Evolutionary conservation across 2,113 vertebrate genomes (phyloP).

Genomic region (Theristicus caerulescens): DNA sequence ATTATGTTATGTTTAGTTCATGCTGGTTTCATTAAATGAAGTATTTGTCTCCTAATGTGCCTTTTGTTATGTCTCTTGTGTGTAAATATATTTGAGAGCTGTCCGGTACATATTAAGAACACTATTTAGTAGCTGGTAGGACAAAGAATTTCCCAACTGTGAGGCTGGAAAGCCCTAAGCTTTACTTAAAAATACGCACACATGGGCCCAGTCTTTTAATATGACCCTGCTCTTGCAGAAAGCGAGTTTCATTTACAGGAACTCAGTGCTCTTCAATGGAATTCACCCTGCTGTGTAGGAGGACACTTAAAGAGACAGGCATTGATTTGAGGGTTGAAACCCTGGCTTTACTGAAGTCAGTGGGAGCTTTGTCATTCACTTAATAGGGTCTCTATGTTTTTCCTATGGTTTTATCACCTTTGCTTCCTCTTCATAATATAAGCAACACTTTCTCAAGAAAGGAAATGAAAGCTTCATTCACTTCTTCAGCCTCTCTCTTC

Average conservation of each 20-base stretch:
- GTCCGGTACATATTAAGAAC: slow-evolving; percentile 42
- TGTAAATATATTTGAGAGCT: slow-evolving; percentile 63
- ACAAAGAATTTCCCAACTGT: slow-evolving; percentile 58
- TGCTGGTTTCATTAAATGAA: slow-evolving; percentile 65
- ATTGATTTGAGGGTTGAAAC: slow-evolving; percentile 30
- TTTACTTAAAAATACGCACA: slow-evolving; percentile 40
- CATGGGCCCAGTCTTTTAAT: slow-evolving; percentile 41
- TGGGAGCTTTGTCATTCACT: slow-evolving; percentile 25
- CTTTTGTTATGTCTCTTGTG: slow-evolving; percentile 69
- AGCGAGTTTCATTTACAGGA: slow-evolving; percentile 61
- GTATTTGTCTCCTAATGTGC: slow-evolving; percentile 66
- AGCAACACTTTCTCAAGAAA: slow-evolving; percentile 50
- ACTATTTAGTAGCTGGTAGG: slow-evolving; percentile 24
- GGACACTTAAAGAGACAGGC: slow-evolving; percentile 67
- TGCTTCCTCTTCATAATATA: slow-evolving; percentile 36
- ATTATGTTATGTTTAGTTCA: slow-evolving; percentile 65
- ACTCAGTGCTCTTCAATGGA: slow-evolving; percentile 63
- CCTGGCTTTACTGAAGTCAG: slow-evolving; percentile 15
- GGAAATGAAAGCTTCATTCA: slow-evolving; percentile 58
- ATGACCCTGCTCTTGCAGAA: slow-evolving; percentile 58
- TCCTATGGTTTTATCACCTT: slow-evolving; percentile 38
- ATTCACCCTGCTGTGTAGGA: slow-evolving; percentile 68
- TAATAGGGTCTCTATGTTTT: background rate
- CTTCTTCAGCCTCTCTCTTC: slow-evolving; percentile 33
- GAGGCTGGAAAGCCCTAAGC: slow-evolving; percentile 55